Evolutionary conservation across 2,797 vertebrate species (phyloP), one percentile per base, ranked within the genome.

Genomic region (Alca torda): DNA sequence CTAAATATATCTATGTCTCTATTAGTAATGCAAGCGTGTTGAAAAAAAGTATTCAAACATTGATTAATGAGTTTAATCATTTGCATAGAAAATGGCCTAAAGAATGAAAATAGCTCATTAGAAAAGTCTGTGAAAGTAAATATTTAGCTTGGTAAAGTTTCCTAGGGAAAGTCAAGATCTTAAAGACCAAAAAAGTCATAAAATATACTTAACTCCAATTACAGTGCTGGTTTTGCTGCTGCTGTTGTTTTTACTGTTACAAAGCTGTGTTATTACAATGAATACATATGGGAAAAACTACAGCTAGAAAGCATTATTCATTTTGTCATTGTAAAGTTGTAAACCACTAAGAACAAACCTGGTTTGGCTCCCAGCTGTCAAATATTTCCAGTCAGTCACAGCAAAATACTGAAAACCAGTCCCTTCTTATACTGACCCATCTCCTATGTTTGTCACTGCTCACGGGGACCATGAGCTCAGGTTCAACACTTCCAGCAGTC

Each of bases 81-180:
- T 95, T 79, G 45, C 63, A 70, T 23, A 72, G 53, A 88, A 96
- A 94, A 89, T 68, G 73, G 30, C 63, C 86, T 50, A 77, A 94
- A 88, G 60, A 92, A 93, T 93, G 10, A 91, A 91, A 91, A 75
- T 39, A 69, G 16, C 31, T 94, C 83, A 89, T 95, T 95, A 96
- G 73, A 41, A 78, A 91, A 92, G 13, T 30, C 31, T 88, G 11
- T 54, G 35, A 78, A 91, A 95, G 75, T 73, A 97, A 96, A 97
- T 93, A 89, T 86, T 96, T 95, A 96, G 30, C 39, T 43, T 84
- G 19, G 6, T 74, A 80, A 87, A 48, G n/a, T 94, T 95, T 95
- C 56, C 56, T 74, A 41, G 26, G 41, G 26, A 69, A 89, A 82
- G 13, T 54, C 43, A 43, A 84, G 68, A 76, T 54, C 37, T 63